These are phyloP conservation scores for Coryphaenoides rupestris DNA, from an alignment of 2,113 vertebrate genomes.

Conservation along the genomic window DNA sequence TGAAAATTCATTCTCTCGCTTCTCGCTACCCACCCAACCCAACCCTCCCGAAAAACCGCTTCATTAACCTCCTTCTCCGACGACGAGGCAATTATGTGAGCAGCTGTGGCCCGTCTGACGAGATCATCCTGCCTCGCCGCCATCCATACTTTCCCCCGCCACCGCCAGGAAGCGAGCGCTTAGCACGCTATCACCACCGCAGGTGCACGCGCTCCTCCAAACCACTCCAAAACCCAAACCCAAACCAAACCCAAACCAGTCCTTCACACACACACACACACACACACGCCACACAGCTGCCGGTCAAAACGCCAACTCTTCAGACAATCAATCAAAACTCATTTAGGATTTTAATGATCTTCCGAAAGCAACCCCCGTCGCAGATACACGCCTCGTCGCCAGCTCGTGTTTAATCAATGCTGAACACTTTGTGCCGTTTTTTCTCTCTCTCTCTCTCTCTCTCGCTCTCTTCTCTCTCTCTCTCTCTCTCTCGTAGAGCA, in stretches of 20 bases:
- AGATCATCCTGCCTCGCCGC: constrained; percentile 39
- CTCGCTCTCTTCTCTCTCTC: constrained; percentile 4
- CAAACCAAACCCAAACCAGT: constrained; percentile 44
- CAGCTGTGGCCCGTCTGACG: constrained; percentile 71
- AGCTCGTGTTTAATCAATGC: constrained; percentile 32
- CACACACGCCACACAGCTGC: constrained; percentile 58
- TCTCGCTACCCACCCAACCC: too few relatives aligned
- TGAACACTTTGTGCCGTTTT: constrained; percentile 37
- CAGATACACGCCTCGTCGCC: constrained; percentile 30
- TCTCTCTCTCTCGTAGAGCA: too few relatives aligned
- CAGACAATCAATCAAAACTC: constrained; percentile 60
- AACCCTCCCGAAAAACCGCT: constrained; percentile 58
- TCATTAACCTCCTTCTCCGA: constrained; percentile 70
- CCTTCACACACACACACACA: too few relatives aligned
- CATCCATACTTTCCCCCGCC: too few relatives aligned
- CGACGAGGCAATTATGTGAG: constrained; percentile 68
- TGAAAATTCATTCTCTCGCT: constrained; percentile 58
- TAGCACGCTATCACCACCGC: constrained; percentile 38
- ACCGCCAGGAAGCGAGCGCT: constrained; percentile 25
- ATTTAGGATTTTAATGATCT: constrained; percentile 37
- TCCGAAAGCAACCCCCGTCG: constrained; percentile 25
- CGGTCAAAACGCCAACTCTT: constrained; percentile 58
- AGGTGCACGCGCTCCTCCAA: constrained; percentile 52
- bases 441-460: neutral
- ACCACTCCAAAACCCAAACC: constrained; percentile 48